Conservation (phyloP, 2,888 invertebrate species). For the Clitarchus hookeri region DNA sequence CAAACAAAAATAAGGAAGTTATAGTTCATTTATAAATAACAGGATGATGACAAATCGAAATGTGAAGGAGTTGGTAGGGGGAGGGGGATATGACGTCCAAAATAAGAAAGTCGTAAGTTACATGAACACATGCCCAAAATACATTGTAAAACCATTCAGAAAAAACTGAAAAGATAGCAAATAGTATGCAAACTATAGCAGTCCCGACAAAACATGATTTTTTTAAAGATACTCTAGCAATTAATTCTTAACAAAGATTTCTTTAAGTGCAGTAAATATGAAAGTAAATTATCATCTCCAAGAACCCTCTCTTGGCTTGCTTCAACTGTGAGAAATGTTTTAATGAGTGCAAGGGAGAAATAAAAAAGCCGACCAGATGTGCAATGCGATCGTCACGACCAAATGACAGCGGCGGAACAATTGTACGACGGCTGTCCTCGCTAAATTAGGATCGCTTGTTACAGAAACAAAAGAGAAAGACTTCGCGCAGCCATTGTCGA, state of each 20-base stretch:
- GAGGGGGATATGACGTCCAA: too few relatives aligned
- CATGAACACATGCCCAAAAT: too few relatives aligned
- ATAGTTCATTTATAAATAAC: too few relatives aligned
- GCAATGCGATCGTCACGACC: not conserved
- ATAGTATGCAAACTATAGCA: too few relatives aligned
- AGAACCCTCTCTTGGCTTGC: not conserved
- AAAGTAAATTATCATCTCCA: not conserved
- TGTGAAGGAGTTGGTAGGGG: too few relatives aligned
- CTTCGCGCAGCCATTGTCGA: not conserved
- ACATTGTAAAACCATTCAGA: too few relatives aligned
- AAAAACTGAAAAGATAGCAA: too few relatives aligned
- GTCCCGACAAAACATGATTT: too few relatives aligned
- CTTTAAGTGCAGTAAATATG: not conserved
- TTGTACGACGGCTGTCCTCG: not conserved
- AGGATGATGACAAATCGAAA: too few relatives aligned
- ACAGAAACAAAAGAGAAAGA: not conserved
- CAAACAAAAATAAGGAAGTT: too few relatives aligned
- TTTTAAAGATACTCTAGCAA: too few relatives aligned
- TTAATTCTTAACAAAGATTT: not conserved
- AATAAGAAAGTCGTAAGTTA: too few relatives aligned
- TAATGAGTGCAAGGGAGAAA: not conserved
- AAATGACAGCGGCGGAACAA: not conserved
- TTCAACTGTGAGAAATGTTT: not conserved
- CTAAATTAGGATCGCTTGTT: constrained; percentile 4
- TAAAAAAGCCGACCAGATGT: not conserved